These are phyloP conservation scores for Toxotes jaculatrix DNA, from an alignment of 2,113 vertebrate species.

Conservation along the genomic window DNA sequence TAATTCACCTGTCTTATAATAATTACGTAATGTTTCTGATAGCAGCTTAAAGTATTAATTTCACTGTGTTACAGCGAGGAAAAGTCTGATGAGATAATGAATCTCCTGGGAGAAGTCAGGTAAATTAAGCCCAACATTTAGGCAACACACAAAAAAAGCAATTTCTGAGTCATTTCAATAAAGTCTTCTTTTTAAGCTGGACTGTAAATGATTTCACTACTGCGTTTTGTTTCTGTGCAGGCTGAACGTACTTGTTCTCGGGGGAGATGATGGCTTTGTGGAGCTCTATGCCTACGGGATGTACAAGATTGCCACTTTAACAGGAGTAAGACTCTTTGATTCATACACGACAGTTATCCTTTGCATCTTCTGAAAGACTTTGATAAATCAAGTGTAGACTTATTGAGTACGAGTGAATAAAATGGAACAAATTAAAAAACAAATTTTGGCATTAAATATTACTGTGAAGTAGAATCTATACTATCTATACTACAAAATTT, in stretches of 20 bases:
- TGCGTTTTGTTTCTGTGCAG: conserved; percentile 73
- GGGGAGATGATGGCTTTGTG: conserved; percentile 90
- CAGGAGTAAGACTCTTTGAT: conserved; percentile 81
- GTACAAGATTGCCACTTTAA: conserved; percentile 96
- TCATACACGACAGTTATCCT: neutral
- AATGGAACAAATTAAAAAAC: neutral
- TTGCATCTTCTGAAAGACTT: neutral
- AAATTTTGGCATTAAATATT: neutral
- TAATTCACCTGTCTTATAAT: neutral
- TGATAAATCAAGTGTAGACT: neutral
- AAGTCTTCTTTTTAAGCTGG: accelerated
- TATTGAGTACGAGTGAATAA: neutral
- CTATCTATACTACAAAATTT: neutral
- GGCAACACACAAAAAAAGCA: neutral
- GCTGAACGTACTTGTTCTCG: conserved; percentile 95
- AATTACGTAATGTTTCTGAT: neutral
- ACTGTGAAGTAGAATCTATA: neutral
- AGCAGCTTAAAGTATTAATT: neutral
- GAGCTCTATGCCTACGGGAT: conserved; percentile 98
- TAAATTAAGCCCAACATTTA: conserved; percentile 70
- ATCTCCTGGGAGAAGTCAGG: conserved; percentile 96
- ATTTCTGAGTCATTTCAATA: neutral
- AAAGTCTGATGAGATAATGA: conserved; percentile 98
- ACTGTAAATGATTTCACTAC: neutral
- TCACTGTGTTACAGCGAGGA: conserved; percentile 90